Evolutionary conservation across 2,888 invertebrate species (phyloP), one percentile per base, ranked within the genome.

Genomic region (Troides aeacus): DNA sequence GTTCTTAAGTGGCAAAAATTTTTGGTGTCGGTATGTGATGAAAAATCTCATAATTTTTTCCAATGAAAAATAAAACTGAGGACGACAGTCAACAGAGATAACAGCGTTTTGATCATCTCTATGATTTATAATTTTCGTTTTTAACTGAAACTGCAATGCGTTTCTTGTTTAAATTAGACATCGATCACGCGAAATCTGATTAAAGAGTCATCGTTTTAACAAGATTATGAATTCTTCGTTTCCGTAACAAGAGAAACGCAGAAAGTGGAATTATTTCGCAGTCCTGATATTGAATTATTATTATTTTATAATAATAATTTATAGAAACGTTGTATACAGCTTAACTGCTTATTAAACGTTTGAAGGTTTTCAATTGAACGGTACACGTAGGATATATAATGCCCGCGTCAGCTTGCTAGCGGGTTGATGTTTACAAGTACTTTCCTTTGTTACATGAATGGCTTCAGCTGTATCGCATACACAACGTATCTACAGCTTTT

Each of bases 401-500:
- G 84, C 75, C 73, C 74, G 76, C 79, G 80, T 78, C 85, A 85
- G 84, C 81, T 83, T 83, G 84, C 78, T 73, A 71, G 74, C 72
- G 71, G 68, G 68, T 59, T 62, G 24, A 57, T 61, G 53, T 62
- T 30, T 60, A 56, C 21, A 59, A 60, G 12, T 61, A 62, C 53
- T 42, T 63, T 63, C 70, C 66, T 70, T 70, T 70, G 70, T 70
- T 63, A 66, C 63, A 21, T 24, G 63, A 66, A 70, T 63, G 74
- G 74, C 73, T 75, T 75, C 74, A 46, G 62, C 50, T 10, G 66
- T 39, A 30, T 59, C 39, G 53, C 58, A 58, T 53, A 63, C 62
- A 58, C 46, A 36, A 53, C 53, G n/a, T 58, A 68, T 21, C 10
- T 42, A 64, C 36, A 58, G 23, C 57, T 64, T 64, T 30, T 42